Percentiles rank a stretch among this genome's conserved stretches.
Conservation (phyloP, 2,113 vertebrate genomes). For the Epinephelus cyanopodus region DNA sequence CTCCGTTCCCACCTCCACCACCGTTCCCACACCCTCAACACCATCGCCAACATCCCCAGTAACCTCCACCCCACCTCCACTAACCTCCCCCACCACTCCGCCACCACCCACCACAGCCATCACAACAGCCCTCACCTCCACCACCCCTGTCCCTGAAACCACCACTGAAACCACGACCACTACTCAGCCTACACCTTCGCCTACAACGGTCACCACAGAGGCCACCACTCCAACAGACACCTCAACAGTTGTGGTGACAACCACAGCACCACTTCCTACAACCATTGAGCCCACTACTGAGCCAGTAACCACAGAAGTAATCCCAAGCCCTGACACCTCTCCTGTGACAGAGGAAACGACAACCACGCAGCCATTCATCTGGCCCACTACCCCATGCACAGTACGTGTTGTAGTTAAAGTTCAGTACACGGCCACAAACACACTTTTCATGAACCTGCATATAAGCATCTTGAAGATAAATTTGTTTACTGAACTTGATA, state of each 20-base stretch:
- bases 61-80: constrained; percentile 28
- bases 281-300: constrained; percentile 63
- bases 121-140: constrained; percentile 42
- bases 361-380: constrained; percentile 69
- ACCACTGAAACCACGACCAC: constrained; percentile 22
- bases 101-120: constrained; percentile 37
- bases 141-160: constrained; percentile 48
- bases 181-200: constrained; percentile 32
- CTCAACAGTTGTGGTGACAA: constrained; percentile 48
- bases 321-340: constrained; percentile 62
- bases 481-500: not conserved
- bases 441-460: not conserved
- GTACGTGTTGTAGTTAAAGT: constrained; percentile 66
- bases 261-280: constrained; percentile 39
- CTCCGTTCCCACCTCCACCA: constrained; percentile 37
- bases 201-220: constrained; percentile 18
- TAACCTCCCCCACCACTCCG: constrained; percentile 31
- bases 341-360: constrained; percentile 57
- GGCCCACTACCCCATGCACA: constrained; percentile 82
- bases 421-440: not conserved
- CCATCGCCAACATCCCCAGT: constrained; percentile 14
- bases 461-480: not conserved
- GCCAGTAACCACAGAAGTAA: constrained; percentile 53
- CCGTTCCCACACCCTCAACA: constrained; percentile 6
- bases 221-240: constrained; percentile 50